phyloP scores from a whole-genome alignment of 2,888 invertebrate genomes.

The Caenorhabditis wallacei region DNA sequence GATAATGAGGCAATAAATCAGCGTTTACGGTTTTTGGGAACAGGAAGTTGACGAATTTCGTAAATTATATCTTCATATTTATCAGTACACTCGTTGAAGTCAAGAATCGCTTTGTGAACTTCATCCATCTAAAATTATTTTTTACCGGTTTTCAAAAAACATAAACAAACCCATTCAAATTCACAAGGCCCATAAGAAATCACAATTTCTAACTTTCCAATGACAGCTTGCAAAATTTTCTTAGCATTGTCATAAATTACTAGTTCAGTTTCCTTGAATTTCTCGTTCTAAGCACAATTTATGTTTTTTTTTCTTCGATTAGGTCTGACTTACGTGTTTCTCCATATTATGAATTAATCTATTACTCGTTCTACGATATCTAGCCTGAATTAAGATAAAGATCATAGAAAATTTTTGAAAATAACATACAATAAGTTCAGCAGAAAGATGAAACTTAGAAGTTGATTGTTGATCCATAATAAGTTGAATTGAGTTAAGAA shows the following conservation, averaged over 20 bases:
- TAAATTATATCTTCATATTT: conserved; percentile 44
- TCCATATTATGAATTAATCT: conserved; percentile 10
- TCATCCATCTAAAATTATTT: conserved; percentile 34
- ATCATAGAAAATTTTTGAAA: background rate
- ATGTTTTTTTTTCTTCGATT: background rate
- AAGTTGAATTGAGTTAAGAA: background rate
- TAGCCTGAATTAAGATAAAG: conserved; percentile 1
- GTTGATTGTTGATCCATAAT: background rate
- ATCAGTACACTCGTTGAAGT: conserved; percentile 36
- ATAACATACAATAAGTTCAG: conserved; percentile 2
- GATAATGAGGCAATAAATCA: no score
- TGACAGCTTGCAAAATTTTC: conserved; percentile 30
- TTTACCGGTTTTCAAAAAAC: background rate
- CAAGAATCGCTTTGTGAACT: conserved; percentile 24
- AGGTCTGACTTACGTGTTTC: conserved; percentile 9
- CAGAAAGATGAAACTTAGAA: conserved; percentile 4
- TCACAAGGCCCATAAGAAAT: conserved; percentile 37
- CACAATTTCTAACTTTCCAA: conserved; percentile 44
- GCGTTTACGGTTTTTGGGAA: background rate
- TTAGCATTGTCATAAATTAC: conserved; percentile 30
- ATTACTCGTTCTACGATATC: conserved; percentile 11
- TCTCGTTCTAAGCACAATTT: background rate
- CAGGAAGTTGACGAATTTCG: conserved; percentile 9
- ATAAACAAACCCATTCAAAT: conserved; percentile 34
- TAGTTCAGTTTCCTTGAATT: conserved; percentile 22